Base-by-base conservation (phyloP, 1,140 invertebrate species). In the Sminthurinus signatus region DNA sequence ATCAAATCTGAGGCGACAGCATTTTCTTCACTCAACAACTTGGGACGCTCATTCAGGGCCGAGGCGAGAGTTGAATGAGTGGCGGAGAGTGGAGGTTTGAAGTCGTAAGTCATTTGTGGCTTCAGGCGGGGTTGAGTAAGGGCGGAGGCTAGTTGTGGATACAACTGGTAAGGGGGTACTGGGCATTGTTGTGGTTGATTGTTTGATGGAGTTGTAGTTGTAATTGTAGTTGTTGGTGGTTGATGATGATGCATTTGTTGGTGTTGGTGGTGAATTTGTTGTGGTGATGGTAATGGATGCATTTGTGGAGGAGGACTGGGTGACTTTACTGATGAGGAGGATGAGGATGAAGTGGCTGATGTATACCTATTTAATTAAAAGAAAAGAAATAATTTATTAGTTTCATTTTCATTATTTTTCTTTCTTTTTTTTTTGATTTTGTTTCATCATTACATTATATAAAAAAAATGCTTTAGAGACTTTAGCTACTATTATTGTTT, bases 11-110 rank as follows among this genome's bases (percentile, higher is more conserved):
- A 48, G 0, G 67, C 65, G 14, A 67, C 46, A 15, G 32, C 51
- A 21, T 60, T 81, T 78, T 92, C 89, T 76, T 93, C 89, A 28
- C 88, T 86, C 5, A 87, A 91, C 86, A 92, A 87, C 43, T 88
- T 80, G 0, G 90, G 89, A 1, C 88, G 88, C 73, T 92, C 90
- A 86, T 91, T 91, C 54, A 94, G 76, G 15, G 88, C 89, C 73
- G 88, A 89, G 50, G 90, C 89, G 43, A 94, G 76, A 46, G 89
- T 91, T 2, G 88, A 90, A 78, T 93, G 90, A 12, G 69, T 36
- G 32, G 5, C 54, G 66, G 56, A 19, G 39, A 65, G 51, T 10
- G 64, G 65, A 32, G 64, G 36, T 32, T 68, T 60, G 60, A 67
- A 57, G 46, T 59, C 60, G 48, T 43, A 48, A 19, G 46, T 51